phyloP scores from a whole-genome alignment of 2,888 invertebrate species.

The Campoplex capitator region DNA sequence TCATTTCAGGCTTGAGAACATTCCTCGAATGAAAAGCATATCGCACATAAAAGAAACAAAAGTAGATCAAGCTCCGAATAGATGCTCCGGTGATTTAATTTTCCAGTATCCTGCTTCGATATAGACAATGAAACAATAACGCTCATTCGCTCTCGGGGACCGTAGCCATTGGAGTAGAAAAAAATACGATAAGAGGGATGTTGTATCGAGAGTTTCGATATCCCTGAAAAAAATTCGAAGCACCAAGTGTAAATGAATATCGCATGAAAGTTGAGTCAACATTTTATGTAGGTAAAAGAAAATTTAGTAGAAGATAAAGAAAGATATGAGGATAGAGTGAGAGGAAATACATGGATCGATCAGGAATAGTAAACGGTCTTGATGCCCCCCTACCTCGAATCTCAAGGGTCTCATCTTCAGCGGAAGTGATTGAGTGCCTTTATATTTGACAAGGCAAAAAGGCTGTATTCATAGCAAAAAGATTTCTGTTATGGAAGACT shows the following conservation, averaged over 20 bases:
- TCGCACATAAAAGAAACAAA: background rate
- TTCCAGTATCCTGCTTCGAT: background rate
- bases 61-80: background rate
- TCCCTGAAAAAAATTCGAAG: background rate
- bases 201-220: background rate
- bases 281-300: background rate
- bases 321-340: background rate
- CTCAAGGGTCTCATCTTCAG: slow-evolving; percentile 24
- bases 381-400: background rate
- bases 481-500: background rate
- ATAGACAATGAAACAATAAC: slow-evolving; percentile 24
- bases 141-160: slow-evolving; percentile 4
- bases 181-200: slow-evolving; percentile 25
- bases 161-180: slow-evolving; percentile 21
- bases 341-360: slow-evolving; percentile 12
- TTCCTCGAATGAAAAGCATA: background rate
- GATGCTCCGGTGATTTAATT: slow-evolving; percentile 29
- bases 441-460: slow-evolving; percentile 27
- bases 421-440: slow-evolving; percentile 43
- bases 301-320: slow-evolving; percentile 15
- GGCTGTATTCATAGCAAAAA: slow-evolving; percentile 6
- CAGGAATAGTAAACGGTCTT: background rate
- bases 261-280: background rate
- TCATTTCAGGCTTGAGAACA: background rate
- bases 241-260: slow-evolving; percentile 23